Conservation (phyloP, 2,888 invertebrate genomes). For the Ommatoiulus sabulosus region DNA sequence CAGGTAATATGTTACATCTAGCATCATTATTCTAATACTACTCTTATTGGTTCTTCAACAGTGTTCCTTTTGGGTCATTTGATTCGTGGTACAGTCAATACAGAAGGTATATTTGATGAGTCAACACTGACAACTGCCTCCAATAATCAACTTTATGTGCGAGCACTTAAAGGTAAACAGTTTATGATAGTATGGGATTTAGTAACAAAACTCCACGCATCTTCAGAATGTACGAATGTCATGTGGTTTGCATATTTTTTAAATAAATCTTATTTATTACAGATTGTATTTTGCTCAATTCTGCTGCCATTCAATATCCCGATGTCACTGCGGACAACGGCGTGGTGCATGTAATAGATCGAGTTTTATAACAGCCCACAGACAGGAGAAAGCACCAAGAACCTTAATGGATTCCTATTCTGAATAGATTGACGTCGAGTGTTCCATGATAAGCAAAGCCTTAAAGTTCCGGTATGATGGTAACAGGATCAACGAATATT, state of each 20-base stretch:
- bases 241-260: background rate
- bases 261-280: constrained; percentile 1
- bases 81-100: constrained; percentile 54
- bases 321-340: constrained; percentile 58
- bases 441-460: background rate
- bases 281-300: constrained; percentile 58
- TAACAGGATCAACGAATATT: background rate
- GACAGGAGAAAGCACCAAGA: background rate
- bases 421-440: constrained; percentile 19
- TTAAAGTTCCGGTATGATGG: background rate
- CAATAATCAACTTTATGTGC: constrained; percentile 54
- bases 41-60: background rate
- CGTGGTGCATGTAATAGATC: constrained; percentile 56
- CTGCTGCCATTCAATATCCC: constrained; percentile 57
- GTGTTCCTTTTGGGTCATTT: constrained; percentile 55
- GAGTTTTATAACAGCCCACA: constrained; percentile 53
- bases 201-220: background rate
- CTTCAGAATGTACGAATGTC: background rate
- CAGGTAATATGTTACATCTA: background rate
- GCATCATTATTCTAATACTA: no score
- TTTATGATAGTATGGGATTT: background rate
- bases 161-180: constrained; percentile 56
- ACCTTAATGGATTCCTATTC: constrained; percentile 16
- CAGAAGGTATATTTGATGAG: constrained; percentile 58
- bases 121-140: constrained; percentile 52